Base-by-base conservation (phyloP, 2,797 vertebrate genomes). In the Sebastes wilsoni region DNA sequence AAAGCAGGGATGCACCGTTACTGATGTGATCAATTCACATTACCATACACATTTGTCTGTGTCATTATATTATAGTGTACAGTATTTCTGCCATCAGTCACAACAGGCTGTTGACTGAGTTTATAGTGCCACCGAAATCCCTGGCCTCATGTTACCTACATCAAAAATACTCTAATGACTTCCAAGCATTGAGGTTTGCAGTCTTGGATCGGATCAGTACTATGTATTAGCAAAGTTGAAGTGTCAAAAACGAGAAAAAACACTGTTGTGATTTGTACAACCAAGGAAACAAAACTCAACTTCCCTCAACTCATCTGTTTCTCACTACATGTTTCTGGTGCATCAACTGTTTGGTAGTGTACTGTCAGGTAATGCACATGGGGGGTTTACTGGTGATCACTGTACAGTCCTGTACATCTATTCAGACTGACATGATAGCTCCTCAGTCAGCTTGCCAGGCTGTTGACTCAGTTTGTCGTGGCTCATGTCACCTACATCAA, bases 141-240 rank as follows among this genome's bases (percentile, higher is more conserved):
- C 5, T 42, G 71, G 13, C 55, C 18, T 30, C 30, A 28, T 9
- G 58, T 32, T 30, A 8, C 1, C 52, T 5, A 23, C 7, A 34
- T 27, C 10, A 30, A 55, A n/a, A 18, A 30, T 3, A 66, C 52
- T 16, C 1, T 4, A 13, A 7, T 62, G 7, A 46, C 20, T 32
- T 46, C 8, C n/a, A 12, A 3, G 23, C 5, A 27, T 28, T n/a
- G 9, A n/a, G 2, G 10, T 60, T 59, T 28, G 42, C 27, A 60
- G 5, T 18, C 14, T 66, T 4, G 1, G 4, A 22, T 11, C 2
- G 0, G 10, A 52, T 6, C 12, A 7, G 8, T 9, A 9, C 2
- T 27, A 8, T 7, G 12, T 8, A 54, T 52, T 2, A 1, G 34
- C 13, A 64, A 13, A 36, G 6, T 13, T 30, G 10, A 12, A 13